Conservation (phyloP, 2,888 invertebrate genomes). For the Ceraclea dissimilis region DNA sequence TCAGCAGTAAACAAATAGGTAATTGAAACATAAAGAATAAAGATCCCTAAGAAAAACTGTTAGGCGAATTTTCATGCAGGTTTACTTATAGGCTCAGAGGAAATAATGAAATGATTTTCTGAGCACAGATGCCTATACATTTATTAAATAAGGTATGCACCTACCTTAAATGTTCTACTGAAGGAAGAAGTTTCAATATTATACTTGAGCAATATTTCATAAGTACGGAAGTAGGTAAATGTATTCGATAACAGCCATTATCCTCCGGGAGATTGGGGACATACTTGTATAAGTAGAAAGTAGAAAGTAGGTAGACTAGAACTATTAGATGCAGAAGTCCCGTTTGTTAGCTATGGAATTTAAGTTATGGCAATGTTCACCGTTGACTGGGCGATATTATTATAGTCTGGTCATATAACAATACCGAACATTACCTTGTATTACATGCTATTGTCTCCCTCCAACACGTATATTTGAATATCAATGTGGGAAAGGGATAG, state of each 20-base stretch:
- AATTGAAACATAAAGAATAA: too few species aligned
- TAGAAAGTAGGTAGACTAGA: not conserved
- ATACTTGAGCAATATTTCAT: not conserved
- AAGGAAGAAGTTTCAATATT: not conserved
- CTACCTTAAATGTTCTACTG: too few species aligned
- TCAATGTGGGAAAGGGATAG: not conserved
- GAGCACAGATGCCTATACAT: too few species aligned
- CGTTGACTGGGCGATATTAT: not conserved
- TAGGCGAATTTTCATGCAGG: too few species aligned
- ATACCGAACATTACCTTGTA: not conserved
- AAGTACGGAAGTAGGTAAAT: not conserved
- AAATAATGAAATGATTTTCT: too few species aligned
- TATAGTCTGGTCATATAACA: not conserved
- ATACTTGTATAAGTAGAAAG: too few species aligned
- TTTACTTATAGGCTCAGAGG: too few species aligned
- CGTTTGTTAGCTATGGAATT: constrained; percentile 5
- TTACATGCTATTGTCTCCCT: not conserved
- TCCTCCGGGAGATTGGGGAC: not conserved
- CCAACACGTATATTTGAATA: not conserved
- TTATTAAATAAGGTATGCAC: too few species aligned
- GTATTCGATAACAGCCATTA: constrained; percentile 1
- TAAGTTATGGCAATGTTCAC: constrained; percentile 7
- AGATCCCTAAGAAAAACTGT: too few species aligned
- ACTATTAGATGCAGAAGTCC: not conserved
- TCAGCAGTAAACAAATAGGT: too few species aligned